Base-by-base conservation (phyloP, 2,113 vertebrate genomes). In the Amia ocellicauda region DNA sequence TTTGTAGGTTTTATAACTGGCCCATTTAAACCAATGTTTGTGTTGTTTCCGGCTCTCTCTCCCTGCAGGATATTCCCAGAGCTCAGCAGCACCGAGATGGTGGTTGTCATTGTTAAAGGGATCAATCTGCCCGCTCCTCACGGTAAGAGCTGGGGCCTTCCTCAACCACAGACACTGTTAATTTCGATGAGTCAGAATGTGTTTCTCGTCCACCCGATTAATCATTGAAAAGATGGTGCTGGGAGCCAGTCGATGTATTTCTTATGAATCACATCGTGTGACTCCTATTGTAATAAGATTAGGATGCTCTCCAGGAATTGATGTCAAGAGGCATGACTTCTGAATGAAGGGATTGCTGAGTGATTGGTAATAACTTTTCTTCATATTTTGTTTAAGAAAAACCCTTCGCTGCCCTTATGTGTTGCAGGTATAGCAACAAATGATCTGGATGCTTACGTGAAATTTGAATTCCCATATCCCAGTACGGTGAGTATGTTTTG, bases 51-150 rank as follows among this genome's bases (percentile, higher is more conserved):
- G 4, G 7, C n/a, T 66, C 3, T 31, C 20, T 62, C 50, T 3
- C 29, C 49, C 40, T 54, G 2, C 76, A 99, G 96, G 83, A 94
- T 99, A 70, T 98, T 98, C 85, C 92, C 96, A 42, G 95, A 99
- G 64, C 92, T 99, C 68, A 98, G 88, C 83, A 98, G 96, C 75
- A 98, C 93, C 60, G 96, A 98, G 77, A 94, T 98, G 95, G 91
- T 97, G 28, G 89, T 99, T 7, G 67, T 92, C 29, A 82, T 99
- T 24, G 91, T 97, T 19, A 91, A 90, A 73, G 95, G 92, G 17
- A 94, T 99, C 87, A 98, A 98, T 75, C 89, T 99, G 36, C 95
- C 95, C 29, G 91, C 93, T 69, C 96, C 96, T 0, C 86, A 89
- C 74, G 96, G 96, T 98, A 85, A 76, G 43, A 16, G 28, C 57